phyloP scores from a whole-genome alignment of 2,888 invertebrate species.

The Eueremaeus valkanovi region DNA sequence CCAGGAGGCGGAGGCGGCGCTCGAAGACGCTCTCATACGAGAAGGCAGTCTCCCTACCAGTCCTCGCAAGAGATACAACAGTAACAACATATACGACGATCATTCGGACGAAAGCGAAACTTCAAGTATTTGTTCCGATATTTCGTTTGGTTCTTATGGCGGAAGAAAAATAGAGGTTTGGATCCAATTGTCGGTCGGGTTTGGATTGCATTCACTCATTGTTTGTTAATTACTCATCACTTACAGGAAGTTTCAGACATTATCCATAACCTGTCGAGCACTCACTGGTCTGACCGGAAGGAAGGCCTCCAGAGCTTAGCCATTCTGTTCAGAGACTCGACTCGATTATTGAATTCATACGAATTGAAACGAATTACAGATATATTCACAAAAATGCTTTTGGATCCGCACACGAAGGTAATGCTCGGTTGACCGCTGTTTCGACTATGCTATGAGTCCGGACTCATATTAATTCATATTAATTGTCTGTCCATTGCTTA shows the following conservation, averaged over 20 bases:
- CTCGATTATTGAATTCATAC: conserved; percentile 61
- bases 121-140: conserved; percentile 89
- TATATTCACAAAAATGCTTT: conserved; percentile 92
- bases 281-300: conserved; percentile 90
- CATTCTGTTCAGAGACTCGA: conserved; percentile 55
- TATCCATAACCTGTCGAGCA: conserved; percentile 77
- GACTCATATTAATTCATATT: neutral
- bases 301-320: conserved; percentile 67
- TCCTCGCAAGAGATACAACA: conserved; percentile 7
- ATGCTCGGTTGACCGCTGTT: neutral
- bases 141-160: conserved; percentile 73
- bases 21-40: neutral
- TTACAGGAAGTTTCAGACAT: conserved; percentile 75
- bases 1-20: conserved; percentile 76
- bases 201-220: neutral
- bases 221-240: conserved; percentile 44
- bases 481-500: conserved; percentile 6
- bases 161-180: conserved; percentile 73
- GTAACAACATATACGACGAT: conserved; percentile 53
- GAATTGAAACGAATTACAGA: conserved; percentile 83
- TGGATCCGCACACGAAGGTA: conserved; percentile 86
- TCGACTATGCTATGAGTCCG: too few relatives aligned
- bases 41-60: neutral
- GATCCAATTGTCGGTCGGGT: conserved; percentile 46
- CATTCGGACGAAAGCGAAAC: conserved; percentile 87